Evolutionary conservation across 1,140 invertebrate genomes (phyloP).

Genomic region (Diabrotica virgifera): DNA sequence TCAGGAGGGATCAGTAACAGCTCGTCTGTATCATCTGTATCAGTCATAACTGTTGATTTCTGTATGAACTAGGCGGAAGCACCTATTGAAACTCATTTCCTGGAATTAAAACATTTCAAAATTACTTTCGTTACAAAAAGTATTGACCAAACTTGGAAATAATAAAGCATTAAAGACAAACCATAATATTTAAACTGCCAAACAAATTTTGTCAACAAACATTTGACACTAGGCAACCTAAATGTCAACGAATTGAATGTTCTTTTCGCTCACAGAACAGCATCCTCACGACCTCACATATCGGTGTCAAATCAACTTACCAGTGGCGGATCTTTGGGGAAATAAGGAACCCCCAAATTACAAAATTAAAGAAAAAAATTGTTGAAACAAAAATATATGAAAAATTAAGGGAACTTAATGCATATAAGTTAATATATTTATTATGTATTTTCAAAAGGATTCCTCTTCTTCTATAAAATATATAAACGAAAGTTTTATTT

Average conservation of each 20-base stretch:
- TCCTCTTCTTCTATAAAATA: no score
- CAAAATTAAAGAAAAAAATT: no score
- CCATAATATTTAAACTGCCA: slow-evolving; percentile 1
- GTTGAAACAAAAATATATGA: no score
- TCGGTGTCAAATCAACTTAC: no score
- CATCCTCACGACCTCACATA: no score
- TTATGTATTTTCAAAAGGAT: no score
- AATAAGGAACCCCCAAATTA: no score
- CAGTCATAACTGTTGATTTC: slow-evolving; percentile 61
- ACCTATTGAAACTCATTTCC: not conserved
- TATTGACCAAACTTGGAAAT: not conserved
- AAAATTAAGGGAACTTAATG: no score
- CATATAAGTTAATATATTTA: no score
- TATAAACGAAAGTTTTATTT: no score
- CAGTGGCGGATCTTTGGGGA: no score
- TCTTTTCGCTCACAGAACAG: no score
- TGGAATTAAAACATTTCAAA: not conserved
- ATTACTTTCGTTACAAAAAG: not conserved
- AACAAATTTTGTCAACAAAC: slow-evolving; percentile 7
- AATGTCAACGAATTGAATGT: not conserved
- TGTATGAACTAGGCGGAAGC: not conserved
- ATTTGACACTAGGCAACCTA: not conserved
- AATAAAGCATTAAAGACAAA: not conserved
- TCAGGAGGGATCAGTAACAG: slow-evolving; percentile 73
- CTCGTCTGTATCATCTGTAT: slow-evolving; percentile 78